Percentiles rank a stretch among this genome's conserved stretches.
Evolutionary conservation across 92 coral and sea anemone genomes (phyloP).

Genomic region (Palythoa caribaeorum): DNA sequence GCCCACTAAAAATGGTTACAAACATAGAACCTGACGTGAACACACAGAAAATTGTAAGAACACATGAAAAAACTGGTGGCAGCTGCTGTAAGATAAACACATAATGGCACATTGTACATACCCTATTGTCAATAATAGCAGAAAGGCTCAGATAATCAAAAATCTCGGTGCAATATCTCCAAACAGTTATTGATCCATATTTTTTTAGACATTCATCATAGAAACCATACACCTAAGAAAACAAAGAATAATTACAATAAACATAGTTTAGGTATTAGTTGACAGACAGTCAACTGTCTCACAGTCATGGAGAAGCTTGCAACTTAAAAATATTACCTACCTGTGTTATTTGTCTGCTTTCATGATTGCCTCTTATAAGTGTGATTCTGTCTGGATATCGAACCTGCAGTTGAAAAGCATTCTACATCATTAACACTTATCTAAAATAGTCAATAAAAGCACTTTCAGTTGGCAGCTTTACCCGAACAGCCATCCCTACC

Average conservation of each 20-base stretch:
- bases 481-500: no score
- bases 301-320: neutral
- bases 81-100: conserved; percentile 71
- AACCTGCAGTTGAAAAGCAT: conserved; percentile 61
- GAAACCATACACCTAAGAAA: conserved; percentile 93
- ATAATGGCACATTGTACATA: conserved; percentile 25
- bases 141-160: conserved; percentile 98
- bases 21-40: no score
- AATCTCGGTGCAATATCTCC: conserved; percentile 99
- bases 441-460: no score
- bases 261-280: neutral
- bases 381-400: conserved; percentile 99
- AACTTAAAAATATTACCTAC: conserved; percentile 38
- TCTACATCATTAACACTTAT: neutral
- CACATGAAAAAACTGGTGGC: no score
- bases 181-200: conserved; percentile 99
- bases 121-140: conserved; percentile 98
- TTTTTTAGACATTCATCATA: conserved; percentile 99
- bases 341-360: conserved; percentile 99
- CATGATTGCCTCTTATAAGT: conserved; percentile 97
- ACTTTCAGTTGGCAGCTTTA: no score
- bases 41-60: no score
- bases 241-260: no score
- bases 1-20: no score
- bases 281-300: neutral